These are phyloP conservation scores for Papilio dardanus DNA, from an alignment of 1,140 invertebrate genomes.

Conservation along the genomic window DNA sequence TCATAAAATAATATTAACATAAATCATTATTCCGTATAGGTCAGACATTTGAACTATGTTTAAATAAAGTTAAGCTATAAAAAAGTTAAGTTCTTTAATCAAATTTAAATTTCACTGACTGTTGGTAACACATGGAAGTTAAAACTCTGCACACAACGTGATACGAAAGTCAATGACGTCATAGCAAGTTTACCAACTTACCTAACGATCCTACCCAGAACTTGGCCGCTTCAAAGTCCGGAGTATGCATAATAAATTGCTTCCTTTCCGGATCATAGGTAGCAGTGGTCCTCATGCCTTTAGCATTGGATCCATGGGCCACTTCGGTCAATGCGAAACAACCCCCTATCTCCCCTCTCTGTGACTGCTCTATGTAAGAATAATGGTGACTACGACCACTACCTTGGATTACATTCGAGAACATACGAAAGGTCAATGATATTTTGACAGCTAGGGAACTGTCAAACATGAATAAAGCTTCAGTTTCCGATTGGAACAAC, in stretches of 20 bases:
- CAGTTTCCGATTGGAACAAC: conserved; percentile 74
- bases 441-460: conserved; percentile 86
- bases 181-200: conserved; percentile 45
- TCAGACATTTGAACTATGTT: background rate
- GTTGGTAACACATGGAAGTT: too few relatives aligned
- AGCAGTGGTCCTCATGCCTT: conserved; percentile 91
- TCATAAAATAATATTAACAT: background rate
- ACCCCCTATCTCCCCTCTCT: conserved; percentile 84
- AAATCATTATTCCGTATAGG: background rate
- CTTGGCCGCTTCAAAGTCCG: conserved; percentile 93
- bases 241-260: conserved; percentile 91
- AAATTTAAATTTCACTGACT: too few relatives aligned
- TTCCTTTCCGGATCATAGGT: conserved; percentile 89
- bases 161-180: background rate
- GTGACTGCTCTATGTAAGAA: conserved; percentile 83
- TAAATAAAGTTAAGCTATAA: background rate
- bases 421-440: conserved; percentile 84
- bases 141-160: background rate
- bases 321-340: conserved; percentile 94
- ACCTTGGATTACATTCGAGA: conserved; percentile 82
- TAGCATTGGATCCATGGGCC: conserved; percentile 93
- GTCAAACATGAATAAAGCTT: conserved; percentile 88
- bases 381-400: conserved; percentile 83
- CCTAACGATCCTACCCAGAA: conserved; percentile 90
- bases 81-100: background rate